A percentile compares a stretch with the other conserved stretches of the same genome.
Evolutionary conservation across 2,797 vertebrate species (phyloP).

Genomic region (Cynopterus sphinx): DNA sequence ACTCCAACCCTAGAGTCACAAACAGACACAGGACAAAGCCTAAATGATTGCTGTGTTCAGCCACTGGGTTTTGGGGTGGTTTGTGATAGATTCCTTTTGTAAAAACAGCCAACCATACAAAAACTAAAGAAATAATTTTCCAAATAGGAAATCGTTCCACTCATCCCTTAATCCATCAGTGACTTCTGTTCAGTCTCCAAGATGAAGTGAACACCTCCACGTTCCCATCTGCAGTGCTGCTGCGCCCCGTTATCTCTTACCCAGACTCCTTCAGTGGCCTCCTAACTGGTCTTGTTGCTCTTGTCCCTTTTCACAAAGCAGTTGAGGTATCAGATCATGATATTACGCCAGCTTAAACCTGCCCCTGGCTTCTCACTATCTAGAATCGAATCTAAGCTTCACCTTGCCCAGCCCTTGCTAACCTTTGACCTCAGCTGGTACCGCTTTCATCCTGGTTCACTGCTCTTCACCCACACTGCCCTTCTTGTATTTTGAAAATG

Average conservation of each 20-base stretch:
- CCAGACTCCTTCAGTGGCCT: not conserved
- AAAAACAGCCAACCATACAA: not conserved
- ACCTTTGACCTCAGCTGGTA: not conserved
- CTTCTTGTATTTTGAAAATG: not conserved
- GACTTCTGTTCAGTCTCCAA: not conserved
- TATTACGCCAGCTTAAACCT: not conserved
- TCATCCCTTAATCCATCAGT: not conserved
- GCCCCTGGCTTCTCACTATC: not conserved
- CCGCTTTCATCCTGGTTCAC: not conserved
- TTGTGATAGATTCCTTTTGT: not conserved
- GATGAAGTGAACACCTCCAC: not conserved
- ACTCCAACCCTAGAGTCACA: not conserved
- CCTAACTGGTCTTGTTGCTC: not conserved
- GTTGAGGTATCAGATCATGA: not conserved
- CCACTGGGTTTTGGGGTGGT: not conserved
- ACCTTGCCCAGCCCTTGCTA: not conserved
- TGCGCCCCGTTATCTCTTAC: not conserved
- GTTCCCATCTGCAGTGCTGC: not conserved
- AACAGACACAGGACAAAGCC: not conserved
- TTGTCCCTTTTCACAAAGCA: not conserved
- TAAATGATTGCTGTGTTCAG: not conserved
- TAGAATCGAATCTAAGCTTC: not conserved
- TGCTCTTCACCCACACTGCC: not conserved
- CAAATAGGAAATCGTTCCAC: not conserved
- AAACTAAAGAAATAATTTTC: conserved; percentile 23